These are phyloP conservation scores for Proterorhinus semilunaris DNA, from an alignment of 2,113 vertebrate species.

Conservation along the genomic window DNA sequence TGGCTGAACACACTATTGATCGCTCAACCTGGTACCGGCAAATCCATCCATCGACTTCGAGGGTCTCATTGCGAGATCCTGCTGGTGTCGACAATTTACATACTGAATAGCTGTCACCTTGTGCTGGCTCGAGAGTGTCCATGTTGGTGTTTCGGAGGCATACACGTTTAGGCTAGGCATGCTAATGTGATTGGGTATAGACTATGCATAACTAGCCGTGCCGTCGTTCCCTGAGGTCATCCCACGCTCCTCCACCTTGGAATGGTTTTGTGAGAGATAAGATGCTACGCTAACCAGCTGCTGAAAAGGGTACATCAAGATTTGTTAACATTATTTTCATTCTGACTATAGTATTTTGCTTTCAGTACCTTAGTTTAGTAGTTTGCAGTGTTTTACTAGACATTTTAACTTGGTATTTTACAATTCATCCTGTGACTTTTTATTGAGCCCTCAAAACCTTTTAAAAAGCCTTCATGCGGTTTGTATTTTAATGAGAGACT, in stretches of 20 bases:
- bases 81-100: constrained; percentile 38
- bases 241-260: constrained; percentile 4
- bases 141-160: constrained; percentile 18
- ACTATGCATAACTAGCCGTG: constrained; percentile 29
- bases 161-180: constrained; percentile 23
- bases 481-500: too few species aligned
- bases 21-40: constrained; percentile 9
- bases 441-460: too few species aligned
- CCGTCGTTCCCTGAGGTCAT: constrained; percentile 45
- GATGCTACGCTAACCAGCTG: constrained; percentile 14
- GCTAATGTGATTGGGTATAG: constrained; percentile 28
- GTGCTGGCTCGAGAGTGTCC: constrained; percentile 21
- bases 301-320: not conserved
- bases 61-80: not conserved
- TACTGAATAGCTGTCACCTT: constrained; percentile 36
- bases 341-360: too few species aligned
- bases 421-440: too few species aligned
- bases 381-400: too few species aligned
- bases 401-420: too few species aligned
- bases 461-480: too few species aligned
- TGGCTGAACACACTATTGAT: constrained; percentile 33
- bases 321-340: too few species aligned
- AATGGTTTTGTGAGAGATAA: too few species aligned
- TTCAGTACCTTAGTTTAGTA: too few species aligned
- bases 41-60: constrained; percentile 49